Base-by-base conservation (phyloP, 2,113 vertebrate genomes). In the Pseudonaja textilis region DNA sequence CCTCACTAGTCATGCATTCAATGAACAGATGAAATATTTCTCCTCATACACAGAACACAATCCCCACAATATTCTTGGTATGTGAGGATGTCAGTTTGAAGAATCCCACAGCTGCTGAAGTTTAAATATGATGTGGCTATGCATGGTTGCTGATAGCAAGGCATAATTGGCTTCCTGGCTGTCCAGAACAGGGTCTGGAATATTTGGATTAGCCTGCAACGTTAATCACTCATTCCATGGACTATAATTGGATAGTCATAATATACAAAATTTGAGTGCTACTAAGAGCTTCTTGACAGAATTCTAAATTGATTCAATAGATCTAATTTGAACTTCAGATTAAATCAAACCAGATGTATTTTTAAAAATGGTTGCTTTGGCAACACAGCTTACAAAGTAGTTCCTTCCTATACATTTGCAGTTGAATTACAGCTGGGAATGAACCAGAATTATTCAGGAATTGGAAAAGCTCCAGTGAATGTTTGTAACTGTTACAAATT, bases 311-410 rank as follows among this genome's bases (percentile, higher is more conserved):
- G 47, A 92, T 34, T 50, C 26, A 88, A 85, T 8, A 57, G 25
- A 85, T 89, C 39, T 50, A 89, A 57, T 34, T 47, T 39, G 47
- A 85, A 89, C 2, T 23, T 85, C 18, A 26, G 29, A 23, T 89
- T 85, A 85, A 89, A 42, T 89, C 54, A 85, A 50, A 89, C 81
- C 92, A 92, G 88, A 59, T 92, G 92, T 85, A 50, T 29, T 92
- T 92, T 57, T 34, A 3, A 22, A 92, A 89, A 85, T n/a, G 56
- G 92, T 85, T 92, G 69, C 42, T 92, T 81, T 89, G 91, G 64
- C 52, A 85, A 81, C 42, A 7, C 34, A 89, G 54, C 3, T 89
- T 89, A 61, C 54, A 69, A 89, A 88, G 59, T 3, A 50, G 59
- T 61, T 87, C 29, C 91, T 39, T 56, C 14, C 0, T 85, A 26